These are phyloP conservation scores for Halictus quadricinctus DNA, from an alignment of 2,888 invertebrate species.

Conservation along the genomic window DNA sequence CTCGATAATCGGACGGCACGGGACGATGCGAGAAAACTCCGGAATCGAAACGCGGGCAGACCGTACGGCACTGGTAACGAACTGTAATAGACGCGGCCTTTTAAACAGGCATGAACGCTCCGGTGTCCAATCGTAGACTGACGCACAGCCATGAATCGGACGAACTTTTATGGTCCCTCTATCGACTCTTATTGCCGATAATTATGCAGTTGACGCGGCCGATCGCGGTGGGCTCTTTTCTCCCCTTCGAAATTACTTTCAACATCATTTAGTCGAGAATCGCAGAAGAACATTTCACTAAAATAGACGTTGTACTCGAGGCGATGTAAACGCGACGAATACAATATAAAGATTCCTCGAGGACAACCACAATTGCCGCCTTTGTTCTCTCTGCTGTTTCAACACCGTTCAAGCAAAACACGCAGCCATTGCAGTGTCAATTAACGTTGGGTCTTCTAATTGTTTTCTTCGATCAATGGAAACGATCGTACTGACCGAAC, in stretches of 20 bases:
- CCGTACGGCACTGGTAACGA: slow-evolving; percentile 23
- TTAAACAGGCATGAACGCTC: slow-evolving; percentile 54
- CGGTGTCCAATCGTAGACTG: slow-evolving; percentile 69
- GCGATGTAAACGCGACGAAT: not conserved
- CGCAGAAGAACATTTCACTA: not conserved
- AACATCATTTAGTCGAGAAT: not conserved
- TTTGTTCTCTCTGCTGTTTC: not conserved
- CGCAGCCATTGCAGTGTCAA: slow-evolving; percentile 2
- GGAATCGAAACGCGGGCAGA: not conserved
- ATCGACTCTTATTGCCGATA: slow-evolving; percentile 34
- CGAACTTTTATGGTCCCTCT: slow-evolving; percentile 53
- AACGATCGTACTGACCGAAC: not conserved
- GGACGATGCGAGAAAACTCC: not conserved
- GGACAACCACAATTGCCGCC: not conserved
- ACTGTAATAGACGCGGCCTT: slow-evolving; percentile 33
- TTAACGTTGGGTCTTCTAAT: slow-evolving; percentile 7
- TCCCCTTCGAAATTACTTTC: not conserved
- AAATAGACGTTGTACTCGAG: not conserved
- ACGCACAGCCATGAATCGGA: slow-evolving; percentile 53
- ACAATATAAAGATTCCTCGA: not conserved
- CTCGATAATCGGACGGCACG: not conserved
- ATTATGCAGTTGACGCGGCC: slow-evolving; percentile 35
- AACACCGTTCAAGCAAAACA: not conserved
- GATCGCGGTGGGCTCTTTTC: slow-evolving; percentile 3
- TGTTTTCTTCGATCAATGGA: slow-evolving; percentile 29